Percentiles rank a stretch among this genome's conserved stretches.
Evolutionary conservation across 2,113 vertebrate species (phyloP).

Genomic region (Actinemys pallida): DNA sequence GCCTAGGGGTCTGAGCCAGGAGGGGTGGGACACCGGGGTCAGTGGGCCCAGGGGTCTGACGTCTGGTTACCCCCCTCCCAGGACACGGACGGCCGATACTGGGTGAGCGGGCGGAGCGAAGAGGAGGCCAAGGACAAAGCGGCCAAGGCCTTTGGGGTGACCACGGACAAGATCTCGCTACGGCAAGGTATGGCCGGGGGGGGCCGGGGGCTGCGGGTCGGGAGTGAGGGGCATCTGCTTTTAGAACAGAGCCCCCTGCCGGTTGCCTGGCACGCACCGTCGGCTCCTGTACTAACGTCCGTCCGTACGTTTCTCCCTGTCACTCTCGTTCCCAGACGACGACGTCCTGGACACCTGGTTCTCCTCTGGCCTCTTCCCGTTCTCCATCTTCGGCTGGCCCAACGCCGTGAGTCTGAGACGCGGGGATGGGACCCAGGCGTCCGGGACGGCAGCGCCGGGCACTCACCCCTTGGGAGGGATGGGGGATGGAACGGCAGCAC

Average conservation of each 20-base stretch:
- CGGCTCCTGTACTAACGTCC: neutral
- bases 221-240: neutral
- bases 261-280: fast-evolving
- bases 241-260: neutral
- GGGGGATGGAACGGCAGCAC: neutral
- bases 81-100: slow-evolving; percentile 90
- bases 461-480: no score
- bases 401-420: slow-evolving; percentile 73
- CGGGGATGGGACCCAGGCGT: neutral
- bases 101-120: slow-evolving; percentile 88
- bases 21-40: neutral
- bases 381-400: slow-evolving; percentile 93
- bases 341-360: slow-evolving; percentile 90
- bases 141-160: slow-evolving; percentile 85
- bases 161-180: slow-evolving; percentile 84
- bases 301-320: neutral
- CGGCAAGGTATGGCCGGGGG: slow-evolving; percentile 82
- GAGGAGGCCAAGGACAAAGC: slow-evolving; percentile 87
- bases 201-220: neutral
- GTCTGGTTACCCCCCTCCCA: slow-evolving; percentile 23
- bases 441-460: no score
- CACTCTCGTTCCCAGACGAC: slow-evolving; percentile 50
- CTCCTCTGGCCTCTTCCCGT: slow-evolving; percentile 91
- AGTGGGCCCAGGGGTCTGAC: neutral
- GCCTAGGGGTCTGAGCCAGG: neutral